Conservation (phyloP, 2,888 invertebrate species). For the Leucophora obtusa region DNA sequence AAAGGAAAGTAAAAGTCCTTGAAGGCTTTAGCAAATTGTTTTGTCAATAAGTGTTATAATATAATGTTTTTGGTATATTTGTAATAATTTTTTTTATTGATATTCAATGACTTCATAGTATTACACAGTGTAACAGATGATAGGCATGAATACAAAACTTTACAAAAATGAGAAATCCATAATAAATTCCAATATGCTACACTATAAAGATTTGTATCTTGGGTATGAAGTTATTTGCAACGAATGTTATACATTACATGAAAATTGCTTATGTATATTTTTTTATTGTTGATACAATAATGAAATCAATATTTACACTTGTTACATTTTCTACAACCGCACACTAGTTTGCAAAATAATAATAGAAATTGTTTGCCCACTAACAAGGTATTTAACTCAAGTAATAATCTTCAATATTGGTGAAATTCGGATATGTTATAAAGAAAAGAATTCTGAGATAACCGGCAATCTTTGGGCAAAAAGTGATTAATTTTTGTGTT, state of each 20-base stretch:
- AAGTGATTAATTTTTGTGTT: too few relatives aligned
- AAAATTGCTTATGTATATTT: not conserved
- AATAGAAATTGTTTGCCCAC: too few relatives aligned
- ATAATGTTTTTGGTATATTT: not conserved
- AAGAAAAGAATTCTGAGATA: too few relatives aligned
- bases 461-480: too few relatives aligned
- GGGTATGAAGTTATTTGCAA: not conserved
- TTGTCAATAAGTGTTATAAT: not conserved
- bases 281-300: not conserved
- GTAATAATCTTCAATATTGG: too few relatives aligned
- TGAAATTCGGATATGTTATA: too few relatives aligned
- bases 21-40: not conserved
- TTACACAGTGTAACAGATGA: not conserved
- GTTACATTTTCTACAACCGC: not conserved
- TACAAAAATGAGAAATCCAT: too few relatives aligned
- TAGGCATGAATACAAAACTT: too few relatives aligned
- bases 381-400: too few relatives aligned
- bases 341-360: too few relatives aligned
- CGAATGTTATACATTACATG: not conserved
- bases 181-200: not conserved
- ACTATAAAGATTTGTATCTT: not conserved
- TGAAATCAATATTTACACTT: conserved; percentile 24
- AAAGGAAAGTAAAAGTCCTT: not conserved
- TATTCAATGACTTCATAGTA: not conserved
- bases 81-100: not conserved